Conservation (phyloP, 2,113 vertebrate species). For the Myotis lucifugus region DNA sequence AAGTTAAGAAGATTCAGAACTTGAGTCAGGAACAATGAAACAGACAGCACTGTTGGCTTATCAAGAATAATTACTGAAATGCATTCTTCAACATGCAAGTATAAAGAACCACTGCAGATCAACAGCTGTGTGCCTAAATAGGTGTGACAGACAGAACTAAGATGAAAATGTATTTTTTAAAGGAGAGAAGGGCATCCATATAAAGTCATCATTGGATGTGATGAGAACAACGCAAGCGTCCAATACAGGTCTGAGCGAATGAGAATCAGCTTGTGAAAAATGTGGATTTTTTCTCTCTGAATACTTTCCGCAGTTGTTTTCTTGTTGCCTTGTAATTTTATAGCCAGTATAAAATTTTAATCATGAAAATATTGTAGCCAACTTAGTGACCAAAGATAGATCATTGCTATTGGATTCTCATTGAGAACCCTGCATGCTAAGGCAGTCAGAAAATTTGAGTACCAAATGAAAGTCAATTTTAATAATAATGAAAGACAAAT, state of each 20-base stretch:
- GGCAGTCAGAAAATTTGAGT: not conserved
- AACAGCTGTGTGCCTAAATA: conserved; percentile 86
- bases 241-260: conserved; percentile 85
- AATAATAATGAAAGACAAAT: not conserved
- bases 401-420: conserved; percentile 32
- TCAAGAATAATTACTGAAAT: conserved; percentile 82
- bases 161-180: conserved; percentile 80
- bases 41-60: conserved; percentile 80
- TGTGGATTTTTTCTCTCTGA: conserved; percentile 76
- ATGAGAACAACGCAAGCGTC: conserved; percentile 85
- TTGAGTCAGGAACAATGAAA: conserved; percentile 78
- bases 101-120: conserved; percentile 84
- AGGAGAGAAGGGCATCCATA: conserved; percentile 84
- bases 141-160: conserved; percentile 86
- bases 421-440: not conserved
- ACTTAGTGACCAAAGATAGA: not conserved
- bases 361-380: conserved; percentile 60
- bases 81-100: conserved; percentile 80
- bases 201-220: conserved; percentile 83
- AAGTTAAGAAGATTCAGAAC: conserved; percentile 61
- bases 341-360: conserved; percentile 72
- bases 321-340: conserved; percentile 57
- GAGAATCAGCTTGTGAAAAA: conserved; percentile 83
- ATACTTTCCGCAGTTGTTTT: conserved; percentile 79
- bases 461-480: not conserved